Evolutionary conservation across 37 sponge, comb jelly and placozoan genomes (phyloP).

Genomic region (Theonella swinhoei): DNA sequence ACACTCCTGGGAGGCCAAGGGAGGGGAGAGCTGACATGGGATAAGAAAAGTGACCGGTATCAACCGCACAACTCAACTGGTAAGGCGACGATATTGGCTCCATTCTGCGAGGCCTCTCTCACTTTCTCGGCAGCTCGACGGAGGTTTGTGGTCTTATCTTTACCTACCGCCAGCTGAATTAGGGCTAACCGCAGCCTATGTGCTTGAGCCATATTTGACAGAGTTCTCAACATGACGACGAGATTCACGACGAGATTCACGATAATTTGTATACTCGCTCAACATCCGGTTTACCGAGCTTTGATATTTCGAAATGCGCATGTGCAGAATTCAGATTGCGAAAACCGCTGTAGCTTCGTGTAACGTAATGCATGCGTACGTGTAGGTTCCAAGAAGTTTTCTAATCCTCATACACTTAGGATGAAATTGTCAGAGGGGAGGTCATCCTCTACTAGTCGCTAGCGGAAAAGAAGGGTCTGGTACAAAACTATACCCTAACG

Average conservation of each 20-base stretch:
- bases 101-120: slow-evolving; percentile 14
- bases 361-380: too few species aligned
- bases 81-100: slow-evolving; percentile 1
- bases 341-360: too few species aligned
- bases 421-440: slow-evolving; percentile 48
- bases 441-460: slow-evolving; percentile 70
- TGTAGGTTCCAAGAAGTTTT: too few species aligned
- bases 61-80: neutral
- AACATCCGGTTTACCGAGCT: too few species aligned
- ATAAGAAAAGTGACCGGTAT: neutral
- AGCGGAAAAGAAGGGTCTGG: neutral
- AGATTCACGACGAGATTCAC: neutral
- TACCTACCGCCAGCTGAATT: slow-evolving; percentile 6
- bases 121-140: neutral
- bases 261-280: too few species aligned
- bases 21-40: neutral
- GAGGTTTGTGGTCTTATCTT: slow-evolving; percentile 4
- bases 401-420: neutral
- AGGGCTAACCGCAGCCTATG: neutral
- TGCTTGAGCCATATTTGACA: neutral
- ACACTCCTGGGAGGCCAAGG: slow-evolving; percentile 54
- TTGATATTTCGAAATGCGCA: too few species aligned
- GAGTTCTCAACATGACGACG: too few species aligned
- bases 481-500: slow-evolving; percentile 60
- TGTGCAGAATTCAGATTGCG: too few species aligned